Evolutionary conservation across 2,797 vertebrate species (phyloP).

Genomic region (Cirrhinus mrigala): DNA sequence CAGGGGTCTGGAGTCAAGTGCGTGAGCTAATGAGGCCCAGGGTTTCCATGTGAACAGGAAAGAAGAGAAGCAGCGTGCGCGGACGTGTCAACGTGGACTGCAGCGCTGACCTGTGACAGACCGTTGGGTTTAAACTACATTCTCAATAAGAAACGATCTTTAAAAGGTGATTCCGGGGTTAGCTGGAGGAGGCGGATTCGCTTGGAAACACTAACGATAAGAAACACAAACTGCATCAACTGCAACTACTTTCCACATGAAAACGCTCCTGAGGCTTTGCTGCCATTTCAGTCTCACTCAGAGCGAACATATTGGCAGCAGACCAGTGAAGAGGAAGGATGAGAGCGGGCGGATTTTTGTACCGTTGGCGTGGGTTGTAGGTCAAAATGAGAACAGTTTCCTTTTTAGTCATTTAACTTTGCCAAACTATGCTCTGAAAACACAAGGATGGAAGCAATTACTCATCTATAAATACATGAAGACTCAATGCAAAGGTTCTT

Average conservation of each 20-base stretch:
- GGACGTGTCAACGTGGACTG: not conserved
- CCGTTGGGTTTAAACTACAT: conserved; percentile 39
- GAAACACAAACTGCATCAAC: conserved; percentile 36
- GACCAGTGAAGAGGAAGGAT: conserved; percentile 39
- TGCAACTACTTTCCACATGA: conserved; percentile 45
- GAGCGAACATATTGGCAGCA: conserved; percentile 22
- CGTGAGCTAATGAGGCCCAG: conserved; percentile 48
- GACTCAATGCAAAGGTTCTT: not conserved
- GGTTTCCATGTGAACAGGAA: conserved; percentile 58
- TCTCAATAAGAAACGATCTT: conserved; percentile 36
- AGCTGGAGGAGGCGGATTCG: conserved; percentile 8
- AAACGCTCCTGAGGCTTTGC: conserved; percentile 26
- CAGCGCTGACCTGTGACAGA: conserved; percentile 48
- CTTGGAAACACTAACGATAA: not conserved
- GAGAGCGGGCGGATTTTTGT: conserved; percentile 11
- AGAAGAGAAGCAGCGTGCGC: not conserved
- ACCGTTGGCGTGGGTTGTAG: conserved; percentile 30
- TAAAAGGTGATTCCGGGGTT: conserved; percentile 34
- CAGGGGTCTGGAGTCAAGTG: conserved; percentile 76
- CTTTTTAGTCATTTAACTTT: conserved; percentile 37
- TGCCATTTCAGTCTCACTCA: conserved; percentile 44
- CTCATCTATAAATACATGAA: conserved; percentile 23
- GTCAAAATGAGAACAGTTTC: conserved; percentile 37
- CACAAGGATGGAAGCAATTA: conserved; percentile 34
- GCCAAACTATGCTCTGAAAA: conserved; percentile 29